Conservation (phyloP, 2,113 vertebrate genomes). For the Suricata suricatta region DNA sequence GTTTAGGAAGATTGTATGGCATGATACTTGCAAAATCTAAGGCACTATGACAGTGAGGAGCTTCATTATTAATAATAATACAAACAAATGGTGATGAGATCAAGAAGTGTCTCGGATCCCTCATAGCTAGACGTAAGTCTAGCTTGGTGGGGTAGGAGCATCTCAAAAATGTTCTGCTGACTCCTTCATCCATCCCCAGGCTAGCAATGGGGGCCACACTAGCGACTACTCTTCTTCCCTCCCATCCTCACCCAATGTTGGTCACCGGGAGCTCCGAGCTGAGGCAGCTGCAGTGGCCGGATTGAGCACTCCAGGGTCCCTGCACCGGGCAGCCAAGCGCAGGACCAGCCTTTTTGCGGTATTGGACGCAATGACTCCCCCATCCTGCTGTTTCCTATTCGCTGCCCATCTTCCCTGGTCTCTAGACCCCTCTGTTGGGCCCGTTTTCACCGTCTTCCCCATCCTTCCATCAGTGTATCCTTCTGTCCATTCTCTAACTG, state of each 20-base stretch:
- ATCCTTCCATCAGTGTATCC: background rate
- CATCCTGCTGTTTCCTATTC: background rate
- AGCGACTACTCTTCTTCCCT: slow-evolving; percentile 94
- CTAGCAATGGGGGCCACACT: slow-evolving; percentile 93
- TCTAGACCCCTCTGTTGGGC: background rate
- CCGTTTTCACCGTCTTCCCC: background rate
- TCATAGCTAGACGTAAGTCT: background rate
- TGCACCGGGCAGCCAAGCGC: slow-evolving; percentile 91
- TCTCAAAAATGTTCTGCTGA: background rate
- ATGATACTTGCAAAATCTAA: background rate
- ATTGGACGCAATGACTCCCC: slow-evolving; percentile 32
- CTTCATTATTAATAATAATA: background rate
- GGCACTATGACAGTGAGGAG: background rate
- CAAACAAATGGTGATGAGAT: background rate
- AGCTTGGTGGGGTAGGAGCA: background rate
- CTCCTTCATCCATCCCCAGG: slow-evolving; percentile 80
- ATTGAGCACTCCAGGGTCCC: slow-evolving; percentile 87
- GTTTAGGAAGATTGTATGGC: background rate
- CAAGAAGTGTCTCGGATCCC: background rate
- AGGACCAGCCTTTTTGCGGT: slow-evolving; percentile 96
- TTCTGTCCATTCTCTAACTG: background rate
- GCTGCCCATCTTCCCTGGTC: background rate
- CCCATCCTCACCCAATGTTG: slow-evolving; percentile 95
- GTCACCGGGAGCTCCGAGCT: slow-evolving; percentile 92
- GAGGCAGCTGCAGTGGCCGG: slow-evolving; percentile 82